These are phyloP conservation scores for Teinopalpus imperialis DNA, from an alignment of 2,888 invertebrate genomes.

Conservation along the genomic window DNA sequence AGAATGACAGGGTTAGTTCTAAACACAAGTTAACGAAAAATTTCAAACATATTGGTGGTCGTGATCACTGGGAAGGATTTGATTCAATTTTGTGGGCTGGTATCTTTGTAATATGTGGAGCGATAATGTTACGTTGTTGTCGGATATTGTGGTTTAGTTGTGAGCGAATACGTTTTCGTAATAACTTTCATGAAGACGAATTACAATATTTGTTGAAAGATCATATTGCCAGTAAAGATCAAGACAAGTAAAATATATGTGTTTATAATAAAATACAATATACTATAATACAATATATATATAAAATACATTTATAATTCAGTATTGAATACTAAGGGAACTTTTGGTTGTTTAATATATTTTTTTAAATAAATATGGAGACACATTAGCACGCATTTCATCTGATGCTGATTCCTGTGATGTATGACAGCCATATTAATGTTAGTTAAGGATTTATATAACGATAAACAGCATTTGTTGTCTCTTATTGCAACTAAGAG, in stretches of 20 bases:
- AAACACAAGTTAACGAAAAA: neutral
- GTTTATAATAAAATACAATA: no score
- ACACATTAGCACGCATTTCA: no score
- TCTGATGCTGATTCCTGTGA: no score
- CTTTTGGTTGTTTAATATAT: no score
- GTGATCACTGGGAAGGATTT: constrained; percentile 42
- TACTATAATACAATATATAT: no score
- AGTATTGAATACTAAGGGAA: no score
- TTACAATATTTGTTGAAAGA: constrained; percentile 15
- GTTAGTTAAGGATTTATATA: no score
- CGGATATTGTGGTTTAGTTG: constrained; percentile 27
- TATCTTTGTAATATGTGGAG: constrained; percentile 36
- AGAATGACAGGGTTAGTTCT: constrained; percentile 25
- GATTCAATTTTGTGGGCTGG: constrained; percentile 47
- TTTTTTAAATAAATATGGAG: no score
- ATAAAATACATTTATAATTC: no score
- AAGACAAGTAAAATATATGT: neutral
- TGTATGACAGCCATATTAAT: no score
- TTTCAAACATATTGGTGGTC: constrained; percentile 21
- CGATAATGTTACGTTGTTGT: constrained; percentile 35
- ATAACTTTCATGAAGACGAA: constrained; percentile 28
- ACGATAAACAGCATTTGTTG: no score
- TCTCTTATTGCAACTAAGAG: no score
- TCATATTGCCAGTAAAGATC: neutral
- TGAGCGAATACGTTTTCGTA: constrained; percentile 7